Evolutionary conservation across 1,140 invertebrate genomes (phyloP).

Genomic region (Ceratoteleas bidentatus): DNA sequence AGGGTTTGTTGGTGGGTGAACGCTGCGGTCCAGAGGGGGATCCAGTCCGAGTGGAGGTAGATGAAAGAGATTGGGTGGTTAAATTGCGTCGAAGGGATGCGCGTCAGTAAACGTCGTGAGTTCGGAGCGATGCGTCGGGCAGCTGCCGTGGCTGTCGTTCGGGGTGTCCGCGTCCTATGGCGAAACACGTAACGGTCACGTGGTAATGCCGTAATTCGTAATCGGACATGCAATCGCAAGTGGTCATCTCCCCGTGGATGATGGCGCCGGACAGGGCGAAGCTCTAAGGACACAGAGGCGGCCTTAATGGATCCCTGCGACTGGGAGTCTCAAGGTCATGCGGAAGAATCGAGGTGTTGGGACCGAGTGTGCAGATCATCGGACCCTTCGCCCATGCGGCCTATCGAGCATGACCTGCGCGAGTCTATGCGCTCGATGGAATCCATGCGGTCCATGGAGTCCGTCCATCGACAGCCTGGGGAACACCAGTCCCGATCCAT

Average conservation of each 20-base stretch:
- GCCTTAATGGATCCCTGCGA: slow-evolving; percentile 75
- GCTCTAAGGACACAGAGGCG: too few species aligned
- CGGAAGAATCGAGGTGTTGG: slow-evolving; percentile 75
- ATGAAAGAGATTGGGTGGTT: slow-evolving; percentile 72
- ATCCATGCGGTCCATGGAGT: slow-evolving; percentile 78
- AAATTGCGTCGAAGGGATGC: slow-evolving; percentile 79
- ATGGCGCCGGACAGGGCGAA: too few species aligned
- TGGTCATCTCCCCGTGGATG: too few species aligned
- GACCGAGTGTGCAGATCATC: slow-evolving; percentile 78
- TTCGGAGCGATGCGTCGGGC: slow-evolving; percentile 79
- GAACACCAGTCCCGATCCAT: slow-evolving; percentile 73
- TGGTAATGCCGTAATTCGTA: too few species aligned
- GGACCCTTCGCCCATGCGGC: slow-evolving; percentile 78
- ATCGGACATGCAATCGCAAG: too few species aligned
- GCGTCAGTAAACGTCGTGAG: slow-evolving; percentile 77
- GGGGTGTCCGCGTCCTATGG: slow-evolving; percentile 25
- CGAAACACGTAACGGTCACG: too few species aligned
- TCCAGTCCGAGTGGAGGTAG: slow-evolving; percentile 63
- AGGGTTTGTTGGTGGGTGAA: slow-evolving; percentile 67
- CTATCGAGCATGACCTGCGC: slow-evolving; percentile 77
- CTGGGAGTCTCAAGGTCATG: slow-evolving; percentile 75
- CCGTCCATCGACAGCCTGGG: slow-evolving; percentile 68
- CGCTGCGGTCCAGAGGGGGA: slow-evolving; percentile 75
- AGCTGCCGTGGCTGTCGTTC: slow-evolving; percentile 36
- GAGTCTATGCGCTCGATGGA: slow-evolving; percentile 79